phyloP scores from a whole-genome alignment of 1,140 invertebrate species.

The Hydropsyche tenuis region DNA sequence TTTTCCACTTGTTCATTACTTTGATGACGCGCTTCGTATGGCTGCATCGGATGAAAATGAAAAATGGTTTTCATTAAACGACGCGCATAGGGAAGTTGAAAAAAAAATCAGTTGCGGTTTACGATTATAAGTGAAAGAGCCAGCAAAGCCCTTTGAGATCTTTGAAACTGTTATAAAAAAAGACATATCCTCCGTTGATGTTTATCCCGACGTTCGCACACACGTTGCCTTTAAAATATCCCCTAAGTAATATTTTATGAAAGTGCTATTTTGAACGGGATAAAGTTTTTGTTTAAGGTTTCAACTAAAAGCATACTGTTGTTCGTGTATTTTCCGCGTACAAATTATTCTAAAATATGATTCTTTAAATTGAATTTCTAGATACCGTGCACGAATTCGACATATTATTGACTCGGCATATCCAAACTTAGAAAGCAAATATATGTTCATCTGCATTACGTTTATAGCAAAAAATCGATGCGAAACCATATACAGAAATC shows the following conservation, averaged over 20 bases:
- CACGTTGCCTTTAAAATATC: constrained; percentile 33
- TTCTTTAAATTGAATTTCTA: constrained; percentile 20
- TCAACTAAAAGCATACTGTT: constrained; percentile 43
- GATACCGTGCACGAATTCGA: neutral
- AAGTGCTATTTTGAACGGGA: constrained; percentile 35
- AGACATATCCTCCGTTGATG: constrained; percentile 23
- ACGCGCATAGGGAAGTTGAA: neutral
- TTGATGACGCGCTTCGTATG: neutral
- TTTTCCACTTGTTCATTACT: no score
- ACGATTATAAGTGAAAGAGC: constrained; percentile 37
- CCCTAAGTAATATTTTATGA: constrained; percentile 38
- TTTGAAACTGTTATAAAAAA: constrained; percentile 38
- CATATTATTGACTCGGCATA: no score
- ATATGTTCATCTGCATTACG: no score
- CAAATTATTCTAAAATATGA: constrained; percentile 23
- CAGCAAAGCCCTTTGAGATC: constrained; percentile 36
- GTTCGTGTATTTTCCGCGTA: constrained; percentile 30
- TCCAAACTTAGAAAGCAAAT: no score
- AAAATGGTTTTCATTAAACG: neutral
- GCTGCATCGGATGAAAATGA: constrained; percentile 1
- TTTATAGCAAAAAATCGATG: no score
- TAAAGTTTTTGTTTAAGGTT: constrained; percentile 32
- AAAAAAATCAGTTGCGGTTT: constrained; percentile 34
- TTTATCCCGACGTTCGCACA: constrained; percentile 21
- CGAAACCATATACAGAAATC: no score